Conservation (phyloP, 2,113 vertebrate species). For the Neopipo cinnamomea region DNA sequence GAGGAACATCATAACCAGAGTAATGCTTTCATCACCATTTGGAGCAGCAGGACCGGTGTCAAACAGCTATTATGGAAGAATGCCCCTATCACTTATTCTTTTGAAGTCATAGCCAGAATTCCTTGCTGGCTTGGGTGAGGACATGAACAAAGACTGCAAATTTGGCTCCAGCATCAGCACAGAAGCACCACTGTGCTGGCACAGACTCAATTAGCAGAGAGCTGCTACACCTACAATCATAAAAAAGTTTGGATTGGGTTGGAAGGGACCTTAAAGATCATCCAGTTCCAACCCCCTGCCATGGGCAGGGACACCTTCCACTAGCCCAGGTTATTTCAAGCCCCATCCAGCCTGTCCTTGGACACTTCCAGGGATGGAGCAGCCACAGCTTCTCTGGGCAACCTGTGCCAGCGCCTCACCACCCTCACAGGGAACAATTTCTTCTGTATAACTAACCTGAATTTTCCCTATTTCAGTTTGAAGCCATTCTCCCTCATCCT, state of each 20-base stretch:
- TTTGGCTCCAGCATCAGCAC: not conserved
- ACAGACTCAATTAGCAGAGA: not conserved
- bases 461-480: not conserved
- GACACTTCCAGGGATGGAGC: not conserved
- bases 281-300: not conserved
- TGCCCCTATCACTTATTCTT: not conserved
- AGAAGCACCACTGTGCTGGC: not conserved
- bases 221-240: not conserved
- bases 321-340: not conserved
- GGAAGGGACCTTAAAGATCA: not conserved
- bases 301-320: not conserved
- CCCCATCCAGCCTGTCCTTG: not conserved
- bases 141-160: not conserved
- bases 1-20: not conserved
- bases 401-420: not conserved
- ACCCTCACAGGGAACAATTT: not conserved
- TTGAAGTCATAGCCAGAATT: not conserved
- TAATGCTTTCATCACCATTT: not conserved
- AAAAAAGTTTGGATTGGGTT: too few species aligned
- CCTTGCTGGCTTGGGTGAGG: not conserved
- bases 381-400: not conserved
- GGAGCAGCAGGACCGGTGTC: not conserved
- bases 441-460: not conserved
- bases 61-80: not conserved
- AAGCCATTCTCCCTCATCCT: not conserved